Conservation (phyloP, 64 coral and sea anemone genomes). For the Stylophora pistillata region DNA sequence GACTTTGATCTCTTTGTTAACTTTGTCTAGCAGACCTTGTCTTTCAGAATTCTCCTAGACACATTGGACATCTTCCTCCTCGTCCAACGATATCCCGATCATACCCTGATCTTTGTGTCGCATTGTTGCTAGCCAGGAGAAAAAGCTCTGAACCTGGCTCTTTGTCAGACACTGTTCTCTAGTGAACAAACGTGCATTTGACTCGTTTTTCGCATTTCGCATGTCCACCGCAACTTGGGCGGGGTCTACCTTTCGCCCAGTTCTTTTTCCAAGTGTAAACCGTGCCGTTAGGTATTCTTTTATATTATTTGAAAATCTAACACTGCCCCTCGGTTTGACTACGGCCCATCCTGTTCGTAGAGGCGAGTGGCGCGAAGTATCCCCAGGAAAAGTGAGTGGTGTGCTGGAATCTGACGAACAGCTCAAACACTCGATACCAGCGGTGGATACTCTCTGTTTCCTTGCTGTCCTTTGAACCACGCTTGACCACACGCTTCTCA, state of each 20-base stretch:
- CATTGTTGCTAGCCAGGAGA: conserved; percentile 43
- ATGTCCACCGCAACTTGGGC: conserved; percentile 63
- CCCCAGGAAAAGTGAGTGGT: background rate
- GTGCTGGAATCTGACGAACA: background rate
- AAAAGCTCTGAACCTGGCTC: conserved; percentile 63
- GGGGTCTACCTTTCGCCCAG: conserved; percentile 58
- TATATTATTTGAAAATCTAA: conserved; percentile 63
- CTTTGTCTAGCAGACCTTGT: conserved; percentile 42
- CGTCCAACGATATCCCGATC: conserved; percentile 19
- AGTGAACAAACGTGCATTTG: conserved; percentile 53
- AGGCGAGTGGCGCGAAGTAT: background rate
- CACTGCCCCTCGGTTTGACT: conserved; percentile 46
- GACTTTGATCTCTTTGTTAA: conserved; percentile 71
- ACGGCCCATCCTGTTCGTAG: conserved; percentile 57
- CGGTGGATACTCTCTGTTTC: background rate
- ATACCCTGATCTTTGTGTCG: conserved; percentile 35
- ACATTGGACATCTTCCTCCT: conserved; percentile 36
- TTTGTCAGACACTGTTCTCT: conserved; percentile 67
- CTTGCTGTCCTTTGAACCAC: too few relatives aligned
- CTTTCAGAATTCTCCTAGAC: conserved; percentile 4
- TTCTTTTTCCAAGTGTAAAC: conserved; percentile 71
- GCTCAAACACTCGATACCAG: background rate
- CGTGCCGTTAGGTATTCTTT: conserved; percentile 67
- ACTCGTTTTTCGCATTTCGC: conserved; percentile 23
- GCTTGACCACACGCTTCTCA: too few relatives aligned